Evolutionary conservation across 2,113 vertebrate species (phyloP).

Genomic region (Egretta garzetta): DNA sequence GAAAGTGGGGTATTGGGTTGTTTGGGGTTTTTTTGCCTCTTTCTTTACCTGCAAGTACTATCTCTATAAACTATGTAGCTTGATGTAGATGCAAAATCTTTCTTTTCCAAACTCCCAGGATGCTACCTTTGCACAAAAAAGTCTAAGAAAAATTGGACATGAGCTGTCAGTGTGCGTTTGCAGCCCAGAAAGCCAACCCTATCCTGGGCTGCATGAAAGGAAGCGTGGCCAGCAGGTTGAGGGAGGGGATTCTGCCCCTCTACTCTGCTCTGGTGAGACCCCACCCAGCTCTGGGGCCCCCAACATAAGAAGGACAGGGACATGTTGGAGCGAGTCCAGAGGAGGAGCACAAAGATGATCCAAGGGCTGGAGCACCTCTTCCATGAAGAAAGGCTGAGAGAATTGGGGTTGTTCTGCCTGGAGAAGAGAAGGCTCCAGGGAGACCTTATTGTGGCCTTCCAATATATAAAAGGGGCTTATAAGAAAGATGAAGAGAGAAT

Average conservation of each 20-base stretch:
- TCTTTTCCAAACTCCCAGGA: neutral
- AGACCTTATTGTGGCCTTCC: neutral
- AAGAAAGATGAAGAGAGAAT: neutral
- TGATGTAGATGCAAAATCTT: neutral
- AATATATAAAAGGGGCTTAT: neutral
- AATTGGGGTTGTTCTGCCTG: neutral
- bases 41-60: neutral
- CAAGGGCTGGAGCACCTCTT: neutral
- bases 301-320: neutral
- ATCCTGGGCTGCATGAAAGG: neutral
- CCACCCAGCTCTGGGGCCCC: neutral
- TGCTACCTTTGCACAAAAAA: neutral
- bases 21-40: neutral
- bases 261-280: neutral
- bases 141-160: neutral
- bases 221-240: neutral
- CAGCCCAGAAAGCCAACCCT: neutral
- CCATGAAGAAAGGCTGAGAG: neutral
- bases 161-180: neutral
- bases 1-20: neutral
- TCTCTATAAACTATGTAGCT: neutral
- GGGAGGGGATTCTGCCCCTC: neutral
- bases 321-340: neutral
- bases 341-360: neutral
- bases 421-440: neutral